These are phyloP conservation scores for Adineta ricciae DNA, from an alignment of 2,888 invertebrate genomes.

Conservation along the genomic window DNA sequence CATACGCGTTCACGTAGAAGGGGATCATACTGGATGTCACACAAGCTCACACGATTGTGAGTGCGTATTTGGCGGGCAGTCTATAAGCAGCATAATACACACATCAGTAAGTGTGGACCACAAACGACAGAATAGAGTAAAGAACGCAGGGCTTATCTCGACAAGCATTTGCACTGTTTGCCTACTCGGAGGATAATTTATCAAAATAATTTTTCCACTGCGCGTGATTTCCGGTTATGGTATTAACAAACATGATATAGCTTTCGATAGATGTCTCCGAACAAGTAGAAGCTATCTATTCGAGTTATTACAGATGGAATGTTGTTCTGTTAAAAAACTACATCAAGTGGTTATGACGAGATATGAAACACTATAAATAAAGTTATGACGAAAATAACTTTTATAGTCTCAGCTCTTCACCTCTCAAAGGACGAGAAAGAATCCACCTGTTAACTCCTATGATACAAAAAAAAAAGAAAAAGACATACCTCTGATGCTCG, in stretches of 20 bases:
- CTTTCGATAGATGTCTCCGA: no score
- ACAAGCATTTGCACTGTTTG: no score
- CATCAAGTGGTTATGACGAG: not conserved
- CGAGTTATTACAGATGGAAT: no score
- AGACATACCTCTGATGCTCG: conserved; percentile 38
- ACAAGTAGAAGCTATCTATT: no score
- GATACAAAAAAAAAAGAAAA: not conserved
- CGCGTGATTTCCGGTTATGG: no score
- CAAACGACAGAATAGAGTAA: no score
- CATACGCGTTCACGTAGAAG: not conserved
- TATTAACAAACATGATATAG: no score
- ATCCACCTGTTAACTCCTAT: not conserved
- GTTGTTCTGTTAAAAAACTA: not conserved
- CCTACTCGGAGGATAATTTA: no score
- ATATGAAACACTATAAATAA: not conserved
- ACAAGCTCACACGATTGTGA: not conserved
- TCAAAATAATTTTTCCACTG: no score
- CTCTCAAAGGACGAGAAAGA: not conserved
- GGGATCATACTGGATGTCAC: not conserved
- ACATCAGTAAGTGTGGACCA: no score
- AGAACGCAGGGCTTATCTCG: no score
- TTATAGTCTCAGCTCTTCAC: not conserved
- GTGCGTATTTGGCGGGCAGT: not conserved
- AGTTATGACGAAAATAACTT: not conserved
- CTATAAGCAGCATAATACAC: not conserved